phyloP scores from a whole-genome alignment of 2,797 vertebrate genomes.

The Distichodus sexfasciatus region DNA sequence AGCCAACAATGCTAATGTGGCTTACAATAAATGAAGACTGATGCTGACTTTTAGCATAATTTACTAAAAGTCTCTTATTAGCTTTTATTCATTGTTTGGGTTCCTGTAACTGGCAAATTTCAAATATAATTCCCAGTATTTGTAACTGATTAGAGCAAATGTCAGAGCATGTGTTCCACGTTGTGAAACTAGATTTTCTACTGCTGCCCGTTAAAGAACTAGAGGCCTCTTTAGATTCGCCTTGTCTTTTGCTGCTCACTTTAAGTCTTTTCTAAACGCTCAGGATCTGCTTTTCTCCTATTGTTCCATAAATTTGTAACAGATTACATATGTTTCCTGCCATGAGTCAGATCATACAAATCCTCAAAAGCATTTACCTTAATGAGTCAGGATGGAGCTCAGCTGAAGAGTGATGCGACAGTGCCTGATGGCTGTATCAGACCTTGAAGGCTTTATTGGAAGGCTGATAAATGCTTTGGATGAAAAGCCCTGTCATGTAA shows the following conservation, averaged over 20 bases:
- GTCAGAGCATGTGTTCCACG: too few relatives aligned
- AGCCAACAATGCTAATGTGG: too few relatives aligned
- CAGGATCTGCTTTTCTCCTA: not conserved
- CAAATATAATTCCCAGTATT: too few relatives aligned
- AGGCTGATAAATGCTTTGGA: slow-evolving; percentile 70
- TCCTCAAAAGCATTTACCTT: not conserved
- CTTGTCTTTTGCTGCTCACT: not conserved
- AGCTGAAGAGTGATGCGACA: not conserved
- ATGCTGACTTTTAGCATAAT: too few relatives aligned
- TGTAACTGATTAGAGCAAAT: too few relatives aligned
- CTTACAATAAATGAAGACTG: too few relatives aligned
- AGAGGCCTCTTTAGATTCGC: not conserved
- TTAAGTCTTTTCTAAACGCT: not conserved
- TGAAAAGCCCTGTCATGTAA: slow-evolving; percentile 68
- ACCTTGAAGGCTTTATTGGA: slow-evolving; percentile 52
- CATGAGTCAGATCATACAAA: not conserved
- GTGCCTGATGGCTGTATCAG: slow-evolving; percentile 22
- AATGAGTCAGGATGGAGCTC: not conserved
- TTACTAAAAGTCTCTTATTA: too few relatives aligned
- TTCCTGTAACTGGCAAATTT: too few relatives aligned
- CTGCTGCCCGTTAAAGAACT: not conserved
- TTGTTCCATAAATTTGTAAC: not conserved
- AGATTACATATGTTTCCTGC: not conserved
- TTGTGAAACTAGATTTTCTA: not conserved
- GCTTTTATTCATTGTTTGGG: too few relatives aligned